phyloP scores from a whole-genome alignment of 2,797 vertebrate genomes.

The Clarias laeviceps region DNA sequence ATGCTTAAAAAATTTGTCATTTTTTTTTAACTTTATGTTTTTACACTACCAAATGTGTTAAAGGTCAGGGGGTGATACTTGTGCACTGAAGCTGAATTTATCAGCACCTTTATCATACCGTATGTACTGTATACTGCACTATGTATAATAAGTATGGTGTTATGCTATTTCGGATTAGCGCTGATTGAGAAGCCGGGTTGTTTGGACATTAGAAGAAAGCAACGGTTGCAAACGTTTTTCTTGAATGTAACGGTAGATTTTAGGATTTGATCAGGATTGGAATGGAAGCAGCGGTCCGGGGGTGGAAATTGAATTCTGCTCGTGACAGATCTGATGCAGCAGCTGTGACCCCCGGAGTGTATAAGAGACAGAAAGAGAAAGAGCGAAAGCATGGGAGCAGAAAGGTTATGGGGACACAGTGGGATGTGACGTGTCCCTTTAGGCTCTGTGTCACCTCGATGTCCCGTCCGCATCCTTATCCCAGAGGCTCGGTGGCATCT shows the following conservation, averaged over 20 bases:
- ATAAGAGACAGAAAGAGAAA: conserved; percentile 11
- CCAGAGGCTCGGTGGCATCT: not conserved
- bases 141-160: not conserved
- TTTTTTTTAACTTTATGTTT: not conserved
- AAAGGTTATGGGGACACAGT: conserved; percentile 7
- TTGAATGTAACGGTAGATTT: not conserved
- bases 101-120: not conserved
- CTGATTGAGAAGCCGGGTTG: not conserved
- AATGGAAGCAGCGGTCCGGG: conserved; percentile 8
- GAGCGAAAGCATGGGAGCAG: conserved; percentile 39
- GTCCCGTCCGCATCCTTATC: not conserved
- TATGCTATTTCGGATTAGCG: not conserved
- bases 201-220: not conserved
- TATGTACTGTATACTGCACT: too few relatives aligned
- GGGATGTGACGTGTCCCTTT: conserved; percentile 23
- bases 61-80: not conserved
- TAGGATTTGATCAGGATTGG: conserved; percentile 7
- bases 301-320: conserved; percentile 28
- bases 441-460: not conserved
- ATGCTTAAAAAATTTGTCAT: not conserved
- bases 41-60: not conserved
- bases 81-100: not conserved
- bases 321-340: conserved; percentile 26
- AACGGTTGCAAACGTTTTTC: not conserved
- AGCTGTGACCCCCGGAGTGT: conserved; percentile 16